Evolutionary conservation across 2,797 vertebrate species (phyloP), one percentile per base, ranked within the genome.

Genomic region (Sternotherus odoratus): DNA sequence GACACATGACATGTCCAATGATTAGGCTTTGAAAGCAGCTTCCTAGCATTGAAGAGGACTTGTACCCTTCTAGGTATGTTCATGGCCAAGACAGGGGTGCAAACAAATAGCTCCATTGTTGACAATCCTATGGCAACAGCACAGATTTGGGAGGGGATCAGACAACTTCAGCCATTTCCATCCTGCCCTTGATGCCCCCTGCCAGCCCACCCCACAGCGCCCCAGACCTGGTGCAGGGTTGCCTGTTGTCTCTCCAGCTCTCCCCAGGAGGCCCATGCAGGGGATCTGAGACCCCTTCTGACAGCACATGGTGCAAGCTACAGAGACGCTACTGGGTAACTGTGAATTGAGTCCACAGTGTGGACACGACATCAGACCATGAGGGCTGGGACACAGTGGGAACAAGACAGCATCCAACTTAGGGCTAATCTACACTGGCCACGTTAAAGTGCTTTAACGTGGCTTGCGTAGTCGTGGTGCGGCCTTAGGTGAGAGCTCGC

Each of bases 1-100:
- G 69, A 0, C 21, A 1, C 15, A 9, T 79, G 12, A 43, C 2
- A 8, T 43, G 19, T 43, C 21, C 23, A 13, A 72, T 23, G 69
- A 11, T 5, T 72, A 39, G 21, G 69, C 69, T 26, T 26, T 8
- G 69, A 74, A 6, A 43, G 39, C 23, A 7, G 23, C 69, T 36
- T n/a, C 17, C 60, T 57, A 19, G 4, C n/a, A 9, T 66, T 23
- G 36, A 43, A 24, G 36, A 19, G 66, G 36, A 24, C 24, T 23
- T 21, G 66, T 39, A 24, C 11, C 5, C 21, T 3, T 39, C 66
- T 26, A 49, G 69, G 78, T 16, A 6, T 83, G 80, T 0, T 0
- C 15, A 72, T 66, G 56, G 57, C 0, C 0, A 69, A 82, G 46
- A 19, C 0, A 12, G 24, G 3, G 36, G 6, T 36, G 66, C 36